These are phyloP conservation scores for Sardinella longiceps DNA, from an alignment of 2,797 vertebrate species.

Conservation along the genomic window DNA sequence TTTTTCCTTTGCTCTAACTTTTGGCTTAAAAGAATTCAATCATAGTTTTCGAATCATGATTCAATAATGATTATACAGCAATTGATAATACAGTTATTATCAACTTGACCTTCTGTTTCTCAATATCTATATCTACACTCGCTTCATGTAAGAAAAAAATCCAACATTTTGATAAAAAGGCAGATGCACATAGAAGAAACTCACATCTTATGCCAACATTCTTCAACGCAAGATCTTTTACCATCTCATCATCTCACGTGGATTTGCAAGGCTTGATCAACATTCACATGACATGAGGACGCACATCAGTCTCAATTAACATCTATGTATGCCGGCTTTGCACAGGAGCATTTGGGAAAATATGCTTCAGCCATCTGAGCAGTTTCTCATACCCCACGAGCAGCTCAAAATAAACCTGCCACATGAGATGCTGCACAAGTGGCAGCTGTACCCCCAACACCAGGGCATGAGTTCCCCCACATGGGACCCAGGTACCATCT, in stretches of 20 bases:
- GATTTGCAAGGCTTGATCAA: neutral
- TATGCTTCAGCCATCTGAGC: neutral
- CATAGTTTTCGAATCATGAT: too few species aligned
- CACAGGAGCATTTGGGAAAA: neutral
- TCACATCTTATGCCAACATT: neutral
- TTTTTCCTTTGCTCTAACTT: neutral
- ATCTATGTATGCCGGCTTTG: neutral
- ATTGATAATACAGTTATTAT: too few species aligned
- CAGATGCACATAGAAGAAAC: neutral
- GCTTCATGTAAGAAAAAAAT: neutral
- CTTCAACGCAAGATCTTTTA: neutral
- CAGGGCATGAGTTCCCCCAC: slow-evolving; percentile 19
- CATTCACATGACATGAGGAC: neutral
- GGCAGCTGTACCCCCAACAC: neutral
- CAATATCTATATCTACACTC: neutral
- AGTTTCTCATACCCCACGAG: slow-evolving; percentile 24
- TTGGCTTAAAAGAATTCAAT: neutral
- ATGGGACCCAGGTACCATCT: neutral
- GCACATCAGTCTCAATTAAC: neutral
- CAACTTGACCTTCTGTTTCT: neutral
- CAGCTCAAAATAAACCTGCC: slow-evolving; percentile 44
- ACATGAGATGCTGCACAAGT: slow-evolving; percentile 18
- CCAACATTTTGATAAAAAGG: neutral
- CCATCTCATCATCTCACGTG: neutral
- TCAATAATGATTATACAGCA: too few species aligned